Evolutionary conservation across 2,888 invertebrate species (phyloP), one percentile per base, ranked within the genome.

Genomic region (Eristalis tenax): DNA sequence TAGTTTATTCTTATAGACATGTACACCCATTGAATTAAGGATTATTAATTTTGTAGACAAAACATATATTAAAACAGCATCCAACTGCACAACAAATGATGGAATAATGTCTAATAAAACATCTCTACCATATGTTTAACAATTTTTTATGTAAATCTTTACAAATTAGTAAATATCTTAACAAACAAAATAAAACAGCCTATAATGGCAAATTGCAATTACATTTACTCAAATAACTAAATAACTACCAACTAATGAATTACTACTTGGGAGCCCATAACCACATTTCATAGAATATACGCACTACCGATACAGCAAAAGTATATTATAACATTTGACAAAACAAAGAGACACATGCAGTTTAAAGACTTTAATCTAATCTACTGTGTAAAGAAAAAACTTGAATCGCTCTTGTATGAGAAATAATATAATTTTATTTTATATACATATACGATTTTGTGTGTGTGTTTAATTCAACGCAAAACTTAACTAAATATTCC

Each of bases 211-310:
- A 66, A 40, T 50, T 50, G 50, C 50, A 50, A 18, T 18, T 50
- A 64, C 43, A 35, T 28, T 18, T 32, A 35, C 18, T 57, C 35
- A 26, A 75, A 61, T 61, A 76, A 68, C 40, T 56, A 74, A 3
- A 13, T 59, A 26, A 59, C 28, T 38, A 38, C 15, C 35, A 63
- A 18, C 23, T 64, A 56, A 23, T 64, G 43, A 77, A 32, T 8
- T 18, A 13, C 32, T 40, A 40, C 59, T 59, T 89, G 89, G 89
- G 88, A 88, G 89, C 89, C 90, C 89, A 85, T 89, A 88, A 86
- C 89, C 89, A 82, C 77, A 75, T 35, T 84, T 69, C 80, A 74
- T 78, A 78, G 63, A 73, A 22, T 26, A 28, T 38, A 84, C 84
- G 80, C 77, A 84, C 80, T 80, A 83, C 83, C 56, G 61, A 28